phyloP scores from a whole-genome alignment of 2,113 vertebrate genomes.

The Brachyhypopomus occidentalis region DNA sequence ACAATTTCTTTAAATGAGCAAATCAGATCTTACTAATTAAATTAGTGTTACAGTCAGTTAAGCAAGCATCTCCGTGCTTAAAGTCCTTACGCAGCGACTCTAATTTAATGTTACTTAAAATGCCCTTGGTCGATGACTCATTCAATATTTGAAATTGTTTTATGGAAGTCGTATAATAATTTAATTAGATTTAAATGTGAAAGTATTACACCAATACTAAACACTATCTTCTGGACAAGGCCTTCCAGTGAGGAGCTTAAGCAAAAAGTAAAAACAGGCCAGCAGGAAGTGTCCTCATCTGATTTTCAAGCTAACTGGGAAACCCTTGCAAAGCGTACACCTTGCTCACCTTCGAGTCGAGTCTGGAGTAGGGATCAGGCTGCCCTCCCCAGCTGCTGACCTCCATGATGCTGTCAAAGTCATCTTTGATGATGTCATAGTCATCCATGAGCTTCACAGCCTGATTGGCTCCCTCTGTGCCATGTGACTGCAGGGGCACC shows the following conservation, averaged over 20 bases:
- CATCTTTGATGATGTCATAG: slow-evolving; percentile 90
- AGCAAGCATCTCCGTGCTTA: neutral
- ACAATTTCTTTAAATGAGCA: too few species aligned
- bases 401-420: slow-evolving; percentile 95
- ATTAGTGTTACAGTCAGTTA: neutral
- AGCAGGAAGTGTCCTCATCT: too few species aligned
- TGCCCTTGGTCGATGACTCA: neutral
- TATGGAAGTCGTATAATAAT: neutral
- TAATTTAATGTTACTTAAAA: too few species aligned
- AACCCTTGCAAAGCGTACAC: neutral
- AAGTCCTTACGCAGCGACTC: too few species aligned
- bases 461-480: slow-evolving; percentile 80
- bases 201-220: neutral
- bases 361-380: slow-evolving; percentile 85
- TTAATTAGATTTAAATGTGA: neutral
- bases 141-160: neutral
- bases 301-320: too few species aligned
- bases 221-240: too few species aligned
- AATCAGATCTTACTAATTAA: too few species aligned
- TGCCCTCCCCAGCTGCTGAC: slow-evolving; percentile 86
- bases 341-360: slow-evolving; percentile 91
- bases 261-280: too few species aligned
- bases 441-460: slow-evolving; percentile 86
- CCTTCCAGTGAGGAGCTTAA: too few species aligned
- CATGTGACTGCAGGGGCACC: slow-evolving; percentile 77